Percentiles rank a stretch among this genome's conserved stretches.
These are phyloP conservation scores for Nannobrachium achirus DNA, from an alignment of 2,113 vertebrate genomes.

Conservation along the genomic window DNA sequence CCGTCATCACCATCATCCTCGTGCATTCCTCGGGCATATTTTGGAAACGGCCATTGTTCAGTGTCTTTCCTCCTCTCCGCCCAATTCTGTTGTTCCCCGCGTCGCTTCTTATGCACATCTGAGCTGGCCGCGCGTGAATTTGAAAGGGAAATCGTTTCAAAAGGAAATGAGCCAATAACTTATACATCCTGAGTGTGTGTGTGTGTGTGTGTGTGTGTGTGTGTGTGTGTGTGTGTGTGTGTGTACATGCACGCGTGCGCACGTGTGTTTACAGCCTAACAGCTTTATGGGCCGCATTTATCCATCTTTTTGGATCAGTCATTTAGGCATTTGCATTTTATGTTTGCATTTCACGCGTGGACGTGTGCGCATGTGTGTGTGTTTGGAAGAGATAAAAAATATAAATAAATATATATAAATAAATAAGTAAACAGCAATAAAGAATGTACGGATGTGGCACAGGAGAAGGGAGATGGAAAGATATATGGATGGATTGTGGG, in stretches of 20 bases:
- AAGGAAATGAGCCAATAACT: conserved; percentile 50
- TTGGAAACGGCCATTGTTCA: conserved; percentile 38
- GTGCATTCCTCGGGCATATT: conserved; percentile 38
- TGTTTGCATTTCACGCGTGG: conserved; percentile 11
- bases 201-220: conserved; percentile 15
- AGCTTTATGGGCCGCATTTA: too few species aligned
- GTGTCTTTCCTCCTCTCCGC: conserved; percentile 33
- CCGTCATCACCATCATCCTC: conserved; percentile 29
- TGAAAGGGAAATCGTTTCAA: conserved; percentile 32
- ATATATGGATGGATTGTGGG: too few species aligned
- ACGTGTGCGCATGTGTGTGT: conserved; percentile 37
- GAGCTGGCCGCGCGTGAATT: conserved; percentile 25
- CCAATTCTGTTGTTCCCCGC: conserved; percentile 39
- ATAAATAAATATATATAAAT: conserved; percentile 36
- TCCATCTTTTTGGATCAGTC: too few species aligned
- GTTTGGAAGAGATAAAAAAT: neutral
- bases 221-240: neutral
- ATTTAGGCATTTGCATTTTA: conserved; percentile 19
- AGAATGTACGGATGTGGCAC: neutral
- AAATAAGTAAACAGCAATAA: neutral
- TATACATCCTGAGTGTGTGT: conserved; percentile 12
- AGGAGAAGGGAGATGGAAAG: conserved; percentile 28
- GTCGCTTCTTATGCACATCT: conserved; percentile 40
- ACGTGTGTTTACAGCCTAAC: conserved; percentile 6
- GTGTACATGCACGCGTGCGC: conserved; percentile 16